Evolutionary conservation across 1,140 invertebrate genomes (phyloP).

Genomic region (Helicoverpa armigera): DNA sequence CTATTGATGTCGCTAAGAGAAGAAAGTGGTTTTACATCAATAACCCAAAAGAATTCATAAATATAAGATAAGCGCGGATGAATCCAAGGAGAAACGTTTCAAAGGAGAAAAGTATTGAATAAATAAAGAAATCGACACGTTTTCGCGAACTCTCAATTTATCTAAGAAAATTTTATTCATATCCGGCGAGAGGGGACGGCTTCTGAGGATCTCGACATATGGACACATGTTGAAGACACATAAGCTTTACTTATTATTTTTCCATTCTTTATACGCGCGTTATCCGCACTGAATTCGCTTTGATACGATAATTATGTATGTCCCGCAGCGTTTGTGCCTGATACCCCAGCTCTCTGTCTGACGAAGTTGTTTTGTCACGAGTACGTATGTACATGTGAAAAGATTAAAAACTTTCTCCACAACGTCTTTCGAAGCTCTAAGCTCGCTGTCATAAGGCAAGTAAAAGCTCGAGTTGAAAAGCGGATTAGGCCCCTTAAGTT

Average conservation of each 20-base stretch:
- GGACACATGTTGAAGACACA: constrained; percentile 71
- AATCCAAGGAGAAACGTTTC: constrained; percentile 68
- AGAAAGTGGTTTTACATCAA: constrained; percentile 65
- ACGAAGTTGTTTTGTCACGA: constrained; percentile 52
- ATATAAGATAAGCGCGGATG: constrained; percentile 69
- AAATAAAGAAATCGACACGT: constrained; percentile 83
- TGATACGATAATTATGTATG: constrained; percentile 39
- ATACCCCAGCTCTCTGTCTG: not conserved
- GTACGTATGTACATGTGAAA: constrained; percentile 64
- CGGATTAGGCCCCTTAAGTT: constrained; percentile 83
- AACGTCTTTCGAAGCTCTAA: constrained; percentile 74
- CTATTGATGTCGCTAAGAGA: constrained; percentile 53
- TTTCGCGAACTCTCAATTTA: constrained; percentile 78
- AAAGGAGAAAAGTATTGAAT: constrained; percentile 77
- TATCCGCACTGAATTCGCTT: constrained; percentile 20
- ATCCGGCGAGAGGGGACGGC: constrained; percentile 68
- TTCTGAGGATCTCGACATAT: constrained; percentile 72
- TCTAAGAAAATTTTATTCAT: constrained; percentile 81
- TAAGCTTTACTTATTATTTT: constrained; percentile 71
- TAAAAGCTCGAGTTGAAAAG: constrained; percentile 81
- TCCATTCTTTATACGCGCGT: constrained; percentile 54
- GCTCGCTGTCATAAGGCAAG: constrained; percentile 81
- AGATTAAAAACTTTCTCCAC: constrained; percentile 80
- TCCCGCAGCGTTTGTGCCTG: constrained; percentile 26
- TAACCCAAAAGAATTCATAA: constrained; percentile 70